Base-by-base conservation (phyloP, 2,113 vertebrate species). In the Amblyopsis rosae region DNA sequence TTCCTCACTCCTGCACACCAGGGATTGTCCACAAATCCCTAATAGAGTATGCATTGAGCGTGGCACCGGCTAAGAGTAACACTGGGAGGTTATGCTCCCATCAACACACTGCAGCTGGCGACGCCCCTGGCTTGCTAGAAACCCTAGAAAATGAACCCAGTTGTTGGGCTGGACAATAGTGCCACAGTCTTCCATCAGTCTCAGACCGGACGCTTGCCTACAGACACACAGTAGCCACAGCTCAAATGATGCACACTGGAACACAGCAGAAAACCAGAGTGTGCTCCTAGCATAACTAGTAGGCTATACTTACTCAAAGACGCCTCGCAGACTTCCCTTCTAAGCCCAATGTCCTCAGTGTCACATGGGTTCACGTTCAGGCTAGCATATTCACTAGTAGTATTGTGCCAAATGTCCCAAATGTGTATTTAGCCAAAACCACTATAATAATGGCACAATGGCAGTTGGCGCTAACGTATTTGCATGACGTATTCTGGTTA, bases 151-250 rank as follows among this genome's bases (percentile, higher is more conserved):
- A 82, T 72, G 16, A 63, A 80, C 56, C 76, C 49, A 61, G 78
- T 79, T 77, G 74, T 69, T 81, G 73, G 69, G 73, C 82, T 82
- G 82, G 87, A 89, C 91, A 90, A 84, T 73, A 13, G 68, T 68
- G 76, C 63, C 63, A 61, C 48, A 70, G 62, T 83, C 59, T 80
- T 26, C 61, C 26, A 76, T 82, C 47, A 61, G 70, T 15, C 65
- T 74, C 69, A 84, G 62, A 76, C 61, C 65, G 64, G 67, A 84
- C 65, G 75, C 70, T 12, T 57, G 12, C 56, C 48, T 41, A 41
- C 35, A 41, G 35, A 41, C 49, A 41, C 35, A 49, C 70, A 77
- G 71, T 77, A 26, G 56, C 56, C 56, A 58, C 59, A 65, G 16
- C 64, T 35, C 53, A 74, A 15, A 64, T 54, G 50, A 79, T 76